phyloP scores from a whole-genome alignment of 2,797 vertebrate species.

The Tiaroga cobitis region DNA sequence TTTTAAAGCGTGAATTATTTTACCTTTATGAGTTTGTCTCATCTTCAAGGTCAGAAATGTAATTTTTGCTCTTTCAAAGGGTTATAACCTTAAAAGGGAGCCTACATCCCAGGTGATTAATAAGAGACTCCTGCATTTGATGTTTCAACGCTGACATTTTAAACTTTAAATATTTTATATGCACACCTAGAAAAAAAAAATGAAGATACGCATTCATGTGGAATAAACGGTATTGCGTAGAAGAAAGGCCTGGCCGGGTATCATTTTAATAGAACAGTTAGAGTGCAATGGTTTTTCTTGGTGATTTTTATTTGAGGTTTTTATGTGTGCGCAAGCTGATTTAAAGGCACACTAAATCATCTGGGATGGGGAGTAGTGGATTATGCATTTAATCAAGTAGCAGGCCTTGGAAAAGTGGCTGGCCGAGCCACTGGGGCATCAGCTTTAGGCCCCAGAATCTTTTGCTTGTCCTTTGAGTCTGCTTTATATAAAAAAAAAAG shows the following conservation, averaged over 20 bases:
- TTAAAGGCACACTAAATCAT: constrained; percentile 88
- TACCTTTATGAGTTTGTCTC: constrained; percentile 90
- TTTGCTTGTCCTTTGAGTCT: constrained; percentile 75
- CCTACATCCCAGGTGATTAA: constrained; percentile 86
- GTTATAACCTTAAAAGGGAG: constrained; percentile 90
- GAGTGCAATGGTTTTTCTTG: constrained; percentile 85
- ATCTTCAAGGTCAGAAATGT: constrained; percentile 91
- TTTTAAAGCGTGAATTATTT: constrained; percentile 89
- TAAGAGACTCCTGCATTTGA: constrained; percentile 85
- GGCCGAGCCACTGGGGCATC: constrained; percentile 78
- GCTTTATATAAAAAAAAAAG: constrained; percentile 65
- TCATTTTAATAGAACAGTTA: constrained; percentile 88
- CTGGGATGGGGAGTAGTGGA: constrained; percentile 81
- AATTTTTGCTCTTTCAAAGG: constrained; percentile 91
- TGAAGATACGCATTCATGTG: constrained; percentile 88
- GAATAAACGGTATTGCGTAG: constrained; percentile 87
- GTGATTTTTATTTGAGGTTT: constrained; percentile 89
- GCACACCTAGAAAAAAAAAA: constrained; percentile 81
- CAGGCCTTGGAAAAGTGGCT: constrained; percentile 83
- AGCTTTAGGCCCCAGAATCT: constrained; percentile 67
- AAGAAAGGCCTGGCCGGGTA: constrained; percentile 80
- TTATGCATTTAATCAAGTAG: constrained; percentile 90
- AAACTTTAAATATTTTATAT: constrained; percentile 90
- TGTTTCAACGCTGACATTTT: constrained; percentile 90
- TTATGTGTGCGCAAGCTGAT: constrained; percentile 86